These are phyloP conservation scores for Tetramorium alpestre DNA, from an alignment of 1,140 invertebrate species.

Conservation along the genomic window DNA sequence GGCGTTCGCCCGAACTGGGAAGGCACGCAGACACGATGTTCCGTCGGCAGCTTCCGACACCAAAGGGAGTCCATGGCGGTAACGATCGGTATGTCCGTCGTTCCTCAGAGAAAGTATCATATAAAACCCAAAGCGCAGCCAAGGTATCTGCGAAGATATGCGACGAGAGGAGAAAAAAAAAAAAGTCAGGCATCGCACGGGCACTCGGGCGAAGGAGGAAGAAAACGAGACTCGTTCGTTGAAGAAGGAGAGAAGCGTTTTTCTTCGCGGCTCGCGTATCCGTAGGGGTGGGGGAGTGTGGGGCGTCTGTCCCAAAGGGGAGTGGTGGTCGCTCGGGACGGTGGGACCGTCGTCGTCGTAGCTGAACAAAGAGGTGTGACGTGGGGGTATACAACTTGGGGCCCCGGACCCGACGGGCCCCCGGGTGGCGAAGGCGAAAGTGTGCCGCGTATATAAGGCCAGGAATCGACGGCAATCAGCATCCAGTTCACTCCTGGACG, in stretches of 20 bases:
- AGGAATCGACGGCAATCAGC: constrained; percentile 87
- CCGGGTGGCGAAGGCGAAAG: constrained; percentile 85
- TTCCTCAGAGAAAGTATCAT: constrained; percentile 63
- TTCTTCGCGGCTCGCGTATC: constrained; percentile 22
- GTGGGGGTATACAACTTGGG: constrained; percentile 78
- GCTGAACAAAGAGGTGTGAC: constrained; percentile 82
- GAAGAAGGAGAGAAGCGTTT: constrained; percentile 52
- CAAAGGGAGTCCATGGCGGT: constrained; percentile 35
- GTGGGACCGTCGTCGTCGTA: constrained; percentile 70
- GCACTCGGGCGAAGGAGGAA: constrained; percentile 47
- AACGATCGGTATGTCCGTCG: constrained; percentile 50
- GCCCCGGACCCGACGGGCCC: constrained; percentile 66
- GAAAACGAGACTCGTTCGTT: constrained; percentile 58
- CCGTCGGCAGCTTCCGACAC: constrained; percentile 35
- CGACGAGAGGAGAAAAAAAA: constrained; percentile 56
- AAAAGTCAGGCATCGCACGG: constrained; percentile 48
- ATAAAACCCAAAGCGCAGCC: constrained; percentile 43
- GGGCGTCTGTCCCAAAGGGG: constrained; percentile 81
- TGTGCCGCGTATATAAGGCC: constrained; percentile 87
- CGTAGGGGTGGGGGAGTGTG: constrained; percentile 74
- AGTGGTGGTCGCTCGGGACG: constrained; percentile 78
- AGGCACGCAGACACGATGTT: constrained; percentile 30
- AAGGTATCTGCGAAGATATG: constrained; percentile 58
- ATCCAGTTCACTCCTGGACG: constrained; percentile 91
- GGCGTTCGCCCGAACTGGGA: background rate